Percentiles rank a stretch among this genome's conserved stretches.
phyloP scores from a whole-genome alignment of 2,797 vertebrate genomes.

The Meda fulgida region DNA sequence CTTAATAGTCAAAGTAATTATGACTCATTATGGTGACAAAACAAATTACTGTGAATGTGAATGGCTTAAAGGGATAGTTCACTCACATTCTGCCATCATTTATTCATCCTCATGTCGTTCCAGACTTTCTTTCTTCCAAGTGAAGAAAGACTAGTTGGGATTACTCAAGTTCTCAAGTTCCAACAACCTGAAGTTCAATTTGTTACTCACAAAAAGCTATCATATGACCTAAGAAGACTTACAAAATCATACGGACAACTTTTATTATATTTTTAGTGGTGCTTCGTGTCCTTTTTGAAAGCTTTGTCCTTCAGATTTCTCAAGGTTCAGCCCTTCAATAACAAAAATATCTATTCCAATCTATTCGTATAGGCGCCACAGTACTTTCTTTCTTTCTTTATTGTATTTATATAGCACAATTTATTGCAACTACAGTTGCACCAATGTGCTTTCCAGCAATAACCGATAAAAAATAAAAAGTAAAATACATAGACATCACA shows the following conservation, averaged over 20 bases:
- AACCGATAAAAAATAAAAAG: too few species aligned
- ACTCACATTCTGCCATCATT: slow-evolving; percentile 3
- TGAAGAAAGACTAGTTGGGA: background rate
- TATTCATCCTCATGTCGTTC: background rate
- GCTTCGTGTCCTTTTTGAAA: background rate
- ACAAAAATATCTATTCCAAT: background rate
- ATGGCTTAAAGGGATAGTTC: slow-evolving; percentile 32
- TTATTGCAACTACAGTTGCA: too few species aligned
- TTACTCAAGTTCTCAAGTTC: background rate
- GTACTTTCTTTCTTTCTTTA: too few species aligned
- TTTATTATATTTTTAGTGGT: background rate
- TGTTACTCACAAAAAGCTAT: background rate
- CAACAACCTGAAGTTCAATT: background rate
- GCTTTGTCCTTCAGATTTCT: background rate
- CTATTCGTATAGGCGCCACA: too few species aligned
- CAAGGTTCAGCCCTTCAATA: background rate
- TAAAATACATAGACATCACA: too few species aligned
- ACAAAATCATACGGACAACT: background rate
- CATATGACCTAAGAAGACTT: background rate
- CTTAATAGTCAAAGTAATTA: slow-evolving; percentile 38
- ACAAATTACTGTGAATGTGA: slow-evolving; percentile 21
- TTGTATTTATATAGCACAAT: too few species aligned
- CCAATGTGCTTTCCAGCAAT: too few species aligned
- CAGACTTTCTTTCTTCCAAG: background rate
- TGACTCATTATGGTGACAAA: slow-evolving; percentile 45